Conservation (phyloP, 2,797 vertebrate species). For the Pseudocheirus occidentalis region DNA sequence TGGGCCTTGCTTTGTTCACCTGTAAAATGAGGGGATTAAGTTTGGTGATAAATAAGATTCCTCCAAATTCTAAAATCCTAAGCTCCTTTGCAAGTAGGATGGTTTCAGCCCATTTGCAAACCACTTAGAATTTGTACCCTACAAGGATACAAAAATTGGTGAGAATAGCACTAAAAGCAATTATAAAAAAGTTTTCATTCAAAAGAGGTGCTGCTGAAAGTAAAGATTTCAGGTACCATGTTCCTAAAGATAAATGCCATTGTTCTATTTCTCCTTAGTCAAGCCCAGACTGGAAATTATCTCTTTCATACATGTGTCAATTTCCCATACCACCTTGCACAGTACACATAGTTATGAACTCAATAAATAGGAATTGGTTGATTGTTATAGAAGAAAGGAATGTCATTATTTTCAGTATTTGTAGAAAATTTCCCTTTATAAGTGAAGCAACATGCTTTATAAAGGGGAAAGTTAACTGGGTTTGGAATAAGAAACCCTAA, state of each 20-base stretch:
- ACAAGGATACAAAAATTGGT: neutral
- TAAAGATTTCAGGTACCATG: neutral
- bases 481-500: neutral
- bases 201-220: conserved; percentile 13
- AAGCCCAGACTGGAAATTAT: neutral
- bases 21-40: neutral
- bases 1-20: neutral
- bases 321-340: neutral
- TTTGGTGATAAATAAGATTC: neutral
- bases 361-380: conserved; percentile 28
- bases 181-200: conserved; percentile 13
- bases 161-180: conserved; percentile 16
- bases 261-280: conserved; percentile 17
- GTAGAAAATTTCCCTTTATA: neutral
- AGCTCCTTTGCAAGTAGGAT: neutral
- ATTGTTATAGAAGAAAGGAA: neutral
- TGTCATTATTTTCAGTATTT: neutral
- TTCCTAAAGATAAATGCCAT: conserved; percentile 20
- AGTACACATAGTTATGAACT: neutral
- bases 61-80: neutral
- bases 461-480: neutral
- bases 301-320: neutral
- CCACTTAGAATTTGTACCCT: conserved; percentile 9
- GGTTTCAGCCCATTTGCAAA: neutral
- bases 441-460: neutral